Evolutionary conservation across 2,888 invertebrate species (phyloP).

Genomic region (Ochlodes sylvanus): DNA sequence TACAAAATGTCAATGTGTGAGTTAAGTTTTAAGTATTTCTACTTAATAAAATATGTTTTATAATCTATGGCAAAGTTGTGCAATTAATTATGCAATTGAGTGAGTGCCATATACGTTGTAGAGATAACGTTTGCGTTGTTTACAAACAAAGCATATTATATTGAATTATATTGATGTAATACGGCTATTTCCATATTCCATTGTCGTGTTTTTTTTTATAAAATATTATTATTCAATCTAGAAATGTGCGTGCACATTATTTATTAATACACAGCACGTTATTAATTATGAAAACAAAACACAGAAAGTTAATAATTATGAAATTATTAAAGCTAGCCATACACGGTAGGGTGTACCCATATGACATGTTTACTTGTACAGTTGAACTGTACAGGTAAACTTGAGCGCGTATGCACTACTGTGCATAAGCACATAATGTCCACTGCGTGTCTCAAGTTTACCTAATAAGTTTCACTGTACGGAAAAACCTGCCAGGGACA

Average conservation of each 20-base stretch:
- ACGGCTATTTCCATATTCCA: not conserved
- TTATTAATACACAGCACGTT: too few relatives aligned
- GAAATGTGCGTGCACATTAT: not conserved
- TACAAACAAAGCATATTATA: not conserved
- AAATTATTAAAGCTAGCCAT: too few relatives aligned
- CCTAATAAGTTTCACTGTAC: too few relatives aligned
- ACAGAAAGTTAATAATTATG: too few relatives aligned
- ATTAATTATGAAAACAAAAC: too few relatives aligned
- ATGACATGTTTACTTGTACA: too few relatives aligned
- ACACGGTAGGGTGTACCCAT: too few relatives aligned
- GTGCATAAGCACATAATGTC: too few relatives aligned
- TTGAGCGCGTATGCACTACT: too few relatives aligned
- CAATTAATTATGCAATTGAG: not conserved
- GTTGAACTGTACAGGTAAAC: too few relatives aligned
- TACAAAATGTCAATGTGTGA: not conserved
- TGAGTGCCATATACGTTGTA: constrained; percentile 1
- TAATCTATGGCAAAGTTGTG: not conserved
- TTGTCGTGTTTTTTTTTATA: not conserved
- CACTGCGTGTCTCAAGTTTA: too few relatives aligned
- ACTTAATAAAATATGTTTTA: not conserved
- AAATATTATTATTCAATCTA: not conserved
- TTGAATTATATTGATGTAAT: not conserved
- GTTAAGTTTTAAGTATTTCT: not conserved
- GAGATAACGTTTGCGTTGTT: not conserved
- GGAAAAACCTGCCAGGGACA: too few relatives aligned